These are phyloP conservation scores for Tragelaphus imberbis DNA, from an alignment of 2,113 vertebrate species.

Conservation along the genomic window DNA sequence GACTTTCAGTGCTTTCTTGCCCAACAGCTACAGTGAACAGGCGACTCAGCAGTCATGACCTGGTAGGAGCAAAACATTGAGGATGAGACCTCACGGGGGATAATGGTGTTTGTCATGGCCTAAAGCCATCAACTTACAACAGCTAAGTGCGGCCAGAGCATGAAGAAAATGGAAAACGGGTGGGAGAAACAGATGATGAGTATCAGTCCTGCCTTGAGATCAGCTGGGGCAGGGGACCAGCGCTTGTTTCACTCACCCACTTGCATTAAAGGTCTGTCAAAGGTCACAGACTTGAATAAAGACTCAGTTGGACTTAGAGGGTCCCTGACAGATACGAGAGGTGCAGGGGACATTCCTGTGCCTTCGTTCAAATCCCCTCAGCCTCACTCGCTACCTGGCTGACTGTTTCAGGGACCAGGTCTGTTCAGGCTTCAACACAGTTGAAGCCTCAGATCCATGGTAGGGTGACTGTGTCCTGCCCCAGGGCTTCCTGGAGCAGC, in stretches of 20 bases:
- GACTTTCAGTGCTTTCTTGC: background rate
- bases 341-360: background rate
- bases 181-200: background rate
- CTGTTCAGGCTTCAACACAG: background rate
- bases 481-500: background rate
- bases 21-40: background rate
- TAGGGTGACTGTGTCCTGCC: background rate
- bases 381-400: background rate
- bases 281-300: background rate
- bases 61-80: background rate
- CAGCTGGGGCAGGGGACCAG: background rate
- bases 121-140: background rate
- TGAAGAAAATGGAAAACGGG: background rate
- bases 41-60: background rate
- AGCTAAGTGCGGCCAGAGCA: background rate
- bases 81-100: background rate
- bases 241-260: background rate
- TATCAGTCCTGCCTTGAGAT: background rate
- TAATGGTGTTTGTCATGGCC: background rate
- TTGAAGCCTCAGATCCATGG: background rate
- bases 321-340: background rate
- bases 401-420: background rate
- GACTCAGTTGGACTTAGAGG: background rate
- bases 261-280: background rate
- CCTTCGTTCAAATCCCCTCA: background rate